Evolutionary conservation across 2,888 invertebrate species (phyloP).

Genomic region (Ormyrus pomaceus): DNA sequence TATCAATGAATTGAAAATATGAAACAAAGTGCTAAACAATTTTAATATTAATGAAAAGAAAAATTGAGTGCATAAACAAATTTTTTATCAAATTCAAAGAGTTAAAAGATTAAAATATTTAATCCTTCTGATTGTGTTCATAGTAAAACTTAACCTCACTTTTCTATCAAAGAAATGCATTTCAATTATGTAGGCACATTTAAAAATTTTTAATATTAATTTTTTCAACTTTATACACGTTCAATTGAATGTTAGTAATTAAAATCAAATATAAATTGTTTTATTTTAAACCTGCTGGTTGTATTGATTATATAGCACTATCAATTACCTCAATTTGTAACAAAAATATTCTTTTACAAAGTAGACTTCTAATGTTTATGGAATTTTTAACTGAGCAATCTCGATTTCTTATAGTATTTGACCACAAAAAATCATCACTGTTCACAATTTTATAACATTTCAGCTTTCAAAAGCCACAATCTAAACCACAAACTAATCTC

Average conservation of each 20-base stretch:
- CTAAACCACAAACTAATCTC: conserved; percentile 47
- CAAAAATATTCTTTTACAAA: too few species aligned
- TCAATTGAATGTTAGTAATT: neutral
- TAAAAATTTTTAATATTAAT: too few species aligned
- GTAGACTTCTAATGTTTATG: too few species aligned
- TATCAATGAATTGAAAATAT: too few species aligned
- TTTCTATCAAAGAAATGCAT: neutral
- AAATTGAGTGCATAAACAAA: neutral
- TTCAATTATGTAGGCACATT: too few species aligned
- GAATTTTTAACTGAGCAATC: neutral
- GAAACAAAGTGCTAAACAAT: too few species aligned
- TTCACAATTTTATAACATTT: conserved; percentile 16
- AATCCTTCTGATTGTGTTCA: neutral
- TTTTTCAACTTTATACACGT: too few species aligned
- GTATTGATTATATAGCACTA: too few species aligned
- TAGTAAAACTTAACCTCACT: conserved; percentile 46
- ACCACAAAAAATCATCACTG: conserved; percentile 33
- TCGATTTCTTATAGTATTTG: neutral
- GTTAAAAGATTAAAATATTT: neutral
- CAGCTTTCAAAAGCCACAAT: conserved; percentile 31
- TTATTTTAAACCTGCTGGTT: too few species aligned
- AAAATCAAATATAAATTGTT: neutral
- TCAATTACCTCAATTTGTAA: too few species aligned
- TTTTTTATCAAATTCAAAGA: neutral
- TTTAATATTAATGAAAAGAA: neutral